Evolutionary conservation across 2,113 vertebrate species (phyloP).

Genomic region (Tachysurus fulvidraco): DNA sequence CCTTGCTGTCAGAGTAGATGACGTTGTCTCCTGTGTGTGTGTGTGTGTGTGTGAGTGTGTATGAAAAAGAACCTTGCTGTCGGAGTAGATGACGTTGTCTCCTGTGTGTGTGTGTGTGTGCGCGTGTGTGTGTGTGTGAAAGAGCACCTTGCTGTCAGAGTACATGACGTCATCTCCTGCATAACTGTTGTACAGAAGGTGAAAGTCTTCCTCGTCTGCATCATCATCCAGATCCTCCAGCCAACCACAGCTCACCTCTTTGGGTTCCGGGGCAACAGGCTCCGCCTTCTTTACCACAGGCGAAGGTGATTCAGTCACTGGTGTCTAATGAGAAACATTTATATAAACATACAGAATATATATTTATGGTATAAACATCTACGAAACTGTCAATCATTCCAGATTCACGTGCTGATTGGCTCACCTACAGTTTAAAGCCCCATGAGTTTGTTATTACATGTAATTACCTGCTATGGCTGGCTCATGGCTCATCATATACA

Average conservation of each 20-base stretch:
- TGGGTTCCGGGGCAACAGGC: conserved; percentile 40
- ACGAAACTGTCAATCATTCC: no score
- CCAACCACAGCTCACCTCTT: conserved; percentile 48
- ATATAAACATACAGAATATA: neutral
- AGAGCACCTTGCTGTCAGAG: conserved; percentile 78
- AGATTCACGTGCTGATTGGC: neutral
- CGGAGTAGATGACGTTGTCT: conserved; percentile 75
- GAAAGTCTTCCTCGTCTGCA: conserved; percentile 70
- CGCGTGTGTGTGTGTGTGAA: neutral
- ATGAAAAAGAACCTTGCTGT: conserved; percentile 74
- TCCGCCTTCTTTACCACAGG: conserved; percentile 55
- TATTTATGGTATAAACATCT: neutral
- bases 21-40: neutral
- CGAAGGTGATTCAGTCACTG: conserved; percentile 48
- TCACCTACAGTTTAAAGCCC: no score
- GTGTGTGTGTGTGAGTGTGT: neutral
- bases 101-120: conserved; percentile 8
- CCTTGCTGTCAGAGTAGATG: no score
- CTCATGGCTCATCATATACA: neutral
- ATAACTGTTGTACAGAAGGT: conserved; percentile 75
- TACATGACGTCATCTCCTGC: conserved; percentile 71
- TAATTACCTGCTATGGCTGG: neutral
- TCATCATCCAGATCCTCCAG: conserved; percentile 72
- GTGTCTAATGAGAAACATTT: conserved; percentile 42
- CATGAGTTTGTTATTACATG: no score